Base-by-base conservation (phyloP, 2,797 vertebrate species). In the Macropodus opercularis region DNA sequence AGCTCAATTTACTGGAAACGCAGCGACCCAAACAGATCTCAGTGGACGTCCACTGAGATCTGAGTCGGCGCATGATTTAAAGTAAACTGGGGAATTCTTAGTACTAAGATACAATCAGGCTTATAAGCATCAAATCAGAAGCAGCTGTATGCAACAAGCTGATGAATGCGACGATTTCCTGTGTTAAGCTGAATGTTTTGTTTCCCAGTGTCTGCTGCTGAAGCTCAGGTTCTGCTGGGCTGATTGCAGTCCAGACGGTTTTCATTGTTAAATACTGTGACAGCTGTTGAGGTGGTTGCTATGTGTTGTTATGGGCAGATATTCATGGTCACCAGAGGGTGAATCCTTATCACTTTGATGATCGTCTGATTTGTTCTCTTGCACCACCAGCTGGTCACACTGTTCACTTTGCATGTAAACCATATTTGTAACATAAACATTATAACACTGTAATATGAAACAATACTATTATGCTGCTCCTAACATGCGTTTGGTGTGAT, bases 1-100 rank as follows among this genome's bases (percentile, higher is more conserved):
- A 36, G 34, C 21, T 38, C 46, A 61, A 48, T 78, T 89, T 87
- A 88, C 87, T 84, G 89, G 72, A 91, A 91, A 83, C 42, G 32
- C 41, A 54, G 36, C 36, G 35, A 61, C 46, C 46, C 14, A 41
- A 23, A 26, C 5, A 43, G 41, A 34, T 70, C 69, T 41, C 51
- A 55, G 46, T 50, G 40, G 44, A 58, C 48, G 44, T 69, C 61
- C 72, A 70, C 48, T 24, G 48, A 75, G 26, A 63, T 32, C 14
- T n/a, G 34, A 36, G 6, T 22, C 11, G 17, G 18, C 27, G 47
- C 36, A 43, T 22, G 2, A 39, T 60, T 41, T 31, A 31, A 43
- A 42, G 44, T 50, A 42, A 52, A 47, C 0, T 2, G 51, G 24
- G 29, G 10, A 18, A 23, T 39, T 50, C 27, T 63, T 35, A 9